Percentiles rank a stretch among this genome's conserved stretches.
Conservation (phyloP, 2,888 invertebrate genomes). For the Mayetiola destructor region DNA sequence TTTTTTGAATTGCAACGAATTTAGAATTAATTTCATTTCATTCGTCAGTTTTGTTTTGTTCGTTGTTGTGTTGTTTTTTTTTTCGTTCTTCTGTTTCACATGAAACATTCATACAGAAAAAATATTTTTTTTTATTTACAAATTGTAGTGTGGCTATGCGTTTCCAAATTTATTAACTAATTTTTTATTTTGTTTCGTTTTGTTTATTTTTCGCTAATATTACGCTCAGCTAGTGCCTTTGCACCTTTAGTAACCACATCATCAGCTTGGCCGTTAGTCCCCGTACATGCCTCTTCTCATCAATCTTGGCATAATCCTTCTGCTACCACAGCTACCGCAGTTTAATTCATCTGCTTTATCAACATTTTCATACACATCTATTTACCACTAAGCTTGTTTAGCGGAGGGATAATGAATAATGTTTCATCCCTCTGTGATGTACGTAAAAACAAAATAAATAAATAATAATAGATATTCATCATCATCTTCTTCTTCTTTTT, state of each 20-base stretch:
- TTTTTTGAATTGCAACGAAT: no score
- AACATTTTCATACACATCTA: no score
- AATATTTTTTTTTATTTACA: neutral
- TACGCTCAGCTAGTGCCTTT: slow-evolving; percentile 32
- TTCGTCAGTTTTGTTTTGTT: no score
- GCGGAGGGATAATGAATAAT: no score
- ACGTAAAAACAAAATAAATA: no score
- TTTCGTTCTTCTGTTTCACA: neutral
- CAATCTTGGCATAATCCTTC: slow-evolving; percentile 36
- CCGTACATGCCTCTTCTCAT: slow-evolving; percentile 28
- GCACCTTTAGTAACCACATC: slow-evolving; percentile 36
- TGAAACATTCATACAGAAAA: neutral
- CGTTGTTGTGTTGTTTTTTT: neutral
- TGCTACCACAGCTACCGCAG: slow-evolving; percentile 32
- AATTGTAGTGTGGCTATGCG: neutral
- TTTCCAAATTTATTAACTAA: slow-evolving; percentile 2
- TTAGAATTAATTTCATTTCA: no score
- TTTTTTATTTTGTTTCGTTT: no score
- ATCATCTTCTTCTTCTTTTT: no score
- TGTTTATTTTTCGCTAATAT: neutral
- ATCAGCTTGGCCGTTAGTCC: slow-evolving; percentile 35
- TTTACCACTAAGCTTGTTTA: no score
- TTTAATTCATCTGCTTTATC: slow-evolving; percentile 21
- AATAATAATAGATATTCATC: no score
- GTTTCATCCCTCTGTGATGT: no score